phyloP scores from a whole-genome alignment of 2,888 invertebrate species.

The Rutpela maculata region DNA sequence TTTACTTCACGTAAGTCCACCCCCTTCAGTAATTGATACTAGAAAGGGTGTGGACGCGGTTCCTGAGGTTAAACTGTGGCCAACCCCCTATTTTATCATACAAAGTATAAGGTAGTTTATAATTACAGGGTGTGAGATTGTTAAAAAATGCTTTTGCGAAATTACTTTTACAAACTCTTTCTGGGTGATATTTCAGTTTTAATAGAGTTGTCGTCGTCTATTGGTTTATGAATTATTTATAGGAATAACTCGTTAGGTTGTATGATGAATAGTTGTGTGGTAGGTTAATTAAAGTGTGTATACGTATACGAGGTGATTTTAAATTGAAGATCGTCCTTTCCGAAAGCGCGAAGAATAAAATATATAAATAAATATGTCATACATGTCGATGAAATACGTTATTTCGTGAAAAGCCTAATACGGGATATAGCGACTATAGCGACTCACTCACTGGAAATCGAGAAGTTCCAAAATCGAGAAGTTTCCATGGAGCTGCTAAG shows the following conservation, averaged over 20 bases:
- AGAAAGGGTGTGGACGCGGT: conserved; percentile 28
- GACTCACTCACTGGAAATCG: too few species aligned
- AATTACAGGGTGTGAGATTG: conserved; percentile 23
- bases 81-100: conserved; percentile 36
- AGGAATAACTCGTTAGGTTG: neutral
- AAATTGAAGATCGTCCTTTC: too few species aligned
- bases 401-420: too few species aligned
- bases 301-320: too few species aligned
- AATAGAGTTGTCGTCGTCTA: conserved; percentile 29
- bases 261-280: neutral
- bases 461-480: too few species aligned
- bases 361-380: too few species aligned
- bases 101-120: conserved; percentile 30
- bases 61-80: conserved; percentile 19
- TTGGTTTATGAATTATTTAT: conserved; percentile 34
- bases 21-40: conserved; percentile 37
- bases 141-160: conserved; percentile 25
- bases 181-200: conserved; percentile 18
- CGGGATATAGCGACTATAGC: too few species aligned
- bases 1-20: conserved; percentile 31
- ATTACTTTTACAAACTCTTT: conserved; percentile 20
- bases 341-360: too few species aligned
- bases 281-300: neutral
- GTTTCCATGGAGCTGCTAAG: too few species aligned
- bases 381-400: too few species aligned